These are phyloP conservation scores for Chymomyza fuscimana DNA, from an alignment of 2,888 invertebrate genomes.

Conservation along the genomic window DNA sequence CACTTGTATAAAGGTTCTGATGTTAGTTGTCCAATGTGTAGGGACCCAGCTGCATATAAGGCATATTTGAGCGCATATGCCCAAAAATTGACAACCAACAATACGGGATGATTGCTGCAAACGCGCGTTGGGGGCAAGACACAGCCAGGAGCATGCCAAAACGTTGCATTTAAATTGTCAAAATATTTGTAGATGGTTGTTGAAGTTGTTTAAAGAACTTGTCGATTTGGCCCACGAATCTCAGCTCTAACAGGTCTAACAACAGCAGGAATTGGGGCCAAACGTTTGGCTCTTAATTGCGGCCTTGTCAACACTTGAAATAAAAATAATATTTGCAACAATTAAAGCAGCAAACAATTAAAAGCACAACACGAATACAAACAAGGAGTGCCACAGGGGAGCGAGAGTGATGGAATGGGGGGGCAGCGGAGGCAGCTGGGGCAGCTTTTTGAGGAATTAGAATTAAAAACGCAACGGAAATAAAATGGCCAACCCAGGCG, in stretches of 20 bases:
- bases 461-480: slow-evolving; percentile 14
- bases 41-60: slow-evolving; percentile 58
- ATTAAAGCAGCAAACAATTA: slow-evolving; percentile 38
- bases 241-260: slow-evolving; percentile 4
- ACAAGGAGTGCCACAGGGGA: slow-evolving; percentile 1
- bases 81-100: slow-evolving; percentile 64
- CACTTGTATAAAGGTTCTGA: not conserved
- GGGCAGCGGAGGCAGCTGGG: too few species aligned
- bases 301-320: slow-evolving; percentile 57
- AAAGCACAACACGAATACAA: slow-evolving; percentile 22
- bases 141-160: slow-evolving; percentile 63
- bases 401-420: not conserved
- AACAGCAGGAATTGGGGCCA: slow-evolving; percentile 30
- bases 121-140: slow-evolving; percentile 32
- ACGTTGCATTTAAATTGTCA: slow-evolving; percentile 68
- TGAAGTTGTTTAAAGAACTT: slow-evolving; percentile 27
- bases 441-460: not conserved
- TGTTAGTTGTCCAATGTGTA: not conserved
- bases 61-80: slow-evolving; percentile 55
- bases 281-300: slow-evolving; percentile 53
- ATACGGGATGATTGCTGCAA: slow-evolving; percentile 36
- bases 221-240: slow-evolving; percentile 17
- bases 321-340: slow-evolving; percentile 58
- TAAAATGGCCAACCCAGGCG: slow-evolving; percentile 13
- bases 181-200: slow-evolving; percentile 59